phyloP scores from a whole-genome alignment of 2,113 vertebrate species.

The Syngnathus scovelli region DNA sequence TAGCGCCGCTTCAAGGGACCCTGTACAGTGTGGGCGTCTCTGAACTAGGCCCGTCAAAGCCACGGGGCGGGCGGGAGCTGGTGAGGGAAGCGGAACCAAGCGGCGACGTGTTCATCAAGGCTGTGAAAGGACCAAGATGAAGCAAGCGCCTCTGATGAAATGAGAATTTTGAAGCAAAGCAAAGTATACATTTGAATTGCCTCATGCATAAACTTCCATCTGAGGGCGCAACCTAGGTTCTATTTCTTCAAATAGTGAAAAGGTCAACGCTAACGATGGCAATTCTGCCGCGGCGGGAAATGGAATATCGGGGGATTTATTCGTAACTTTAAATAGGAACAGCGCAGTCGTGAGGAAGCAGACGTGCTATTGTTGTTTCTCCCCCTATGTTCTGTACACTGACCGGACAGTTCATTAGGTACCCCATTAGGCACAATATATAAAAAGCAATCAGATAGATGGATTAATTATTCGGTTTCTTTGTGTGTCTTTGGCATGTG shows the following conservation, averaged over 20 bases:
- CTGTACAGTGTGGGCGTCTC: slow-evolving; percentile 10
- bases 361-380: slow-evolving; percentile 28
- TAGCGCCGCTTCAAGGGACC: slow-evolving; percentile 17
- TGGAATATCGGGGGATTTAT: slow-evolving; percentile 49
- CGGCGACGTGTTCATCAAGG: slow-evolving; percentile 25
- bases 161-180: slow-evolving; percentile 37
- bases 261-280: background rate
- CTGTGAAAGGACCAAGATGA: slow-evolving; percentile 31
- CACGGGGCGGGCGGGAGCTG: slow-evolving; percentile 13
- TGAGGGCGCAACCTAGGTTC: background rate
- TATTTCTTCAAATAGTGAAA: background rate
- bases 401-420: background rate
- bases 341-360: slow-evolving; percentile 34
- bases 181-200: background rate
- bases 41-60: slow-evolving; percentile 7
- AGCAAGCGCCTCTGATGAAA: slow-evolving; percentile 67
- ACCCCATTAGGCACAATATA: too few relatives aligned
- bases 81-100: slow-evolving; percentile 15
- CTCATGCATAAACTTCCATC: background rate
- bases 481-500: too few relatives aligned
- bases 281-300: slow-evolving; percentile 1
- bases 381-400: background rate
- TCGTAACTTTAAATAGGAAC: slow-evolving; percentile 47
- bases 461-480: too few relatives aligned
- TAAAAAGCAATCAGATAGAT: too few relatives aligned